Evolutionary conservation across 2,888 invertebrate species (phyloP).

Genomic region (Penaeus monodon): DNA sequence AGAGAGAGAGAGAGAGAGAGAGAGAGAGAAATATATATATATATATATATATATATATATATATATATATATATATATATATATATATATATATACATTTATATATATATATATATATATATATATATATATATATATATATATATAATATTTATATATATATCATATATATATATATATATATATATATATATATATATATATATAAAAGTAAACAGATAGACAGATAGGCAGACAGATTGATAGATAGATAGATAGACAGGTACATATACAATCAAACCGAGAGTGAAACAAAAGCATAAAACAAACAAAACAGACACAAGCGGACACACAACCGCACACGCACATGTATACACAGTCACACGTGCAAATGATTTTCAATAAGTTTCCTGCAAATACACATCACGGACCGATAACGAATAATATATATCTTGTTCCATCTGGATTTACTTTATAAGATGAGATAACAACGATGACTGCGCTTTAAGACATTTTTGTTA

Average conservation of each 20-base stretch:
- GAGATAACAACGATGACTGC: no score
- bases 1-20: neutral
- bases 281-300: no score
- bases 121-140: slow-evolving; percentile 18
- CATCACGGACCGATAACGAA: no score
- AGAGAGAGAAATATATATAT: neutral
- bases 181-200: slow-evolving; percentile 5
- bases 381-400: no score
- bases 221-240: neutral
- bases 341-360: no score
- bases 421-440: no score
- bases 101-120: slow-evolving; percentile 17
- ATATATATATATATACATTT: neutral
- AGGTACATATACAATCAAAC: no score
- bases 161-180: slow-evolving; percentile 17
- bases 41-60: neutral
- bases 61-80: neutral
- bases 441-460: no score
- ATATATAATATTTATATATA: slow-evolving; percentile 23
- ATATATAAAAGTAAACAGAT: neutral
- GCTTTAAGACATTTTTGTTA: no score
- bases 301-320: no score
- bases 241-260: neutral
- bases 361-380: no score
- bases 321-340: no score